Evolutionary conservation across 1,140 invertebrate species (phyloP).

Genomic region (Pomacea maculata): DNA sequence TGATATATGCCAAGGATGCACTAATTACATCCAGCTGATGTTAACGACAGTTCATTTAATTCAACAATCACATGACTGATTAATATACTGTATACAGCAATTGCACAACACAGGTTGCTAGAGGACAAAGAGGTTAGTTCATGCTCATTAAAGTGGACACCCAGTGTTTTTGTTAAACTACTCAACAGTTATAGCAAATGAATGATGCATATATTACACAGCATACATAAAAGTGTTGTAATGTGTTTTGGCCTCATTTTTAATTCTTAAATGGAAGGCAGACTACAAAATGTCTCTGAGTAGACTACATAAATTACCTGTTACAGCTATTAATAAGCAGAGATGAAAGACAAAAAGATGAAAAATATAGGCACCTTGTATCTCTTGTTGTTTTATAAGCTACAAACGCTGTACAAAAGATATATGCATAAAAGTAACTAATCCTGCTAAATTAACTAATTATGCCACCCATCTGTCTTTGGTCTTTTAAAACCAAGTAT

Average conservation of each 20-base stretch:
- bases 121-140: background rate
- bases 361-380: background rate
- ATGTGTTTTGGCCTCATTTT: background rate
- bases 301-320: background rate
- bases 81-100: too few species aligned
- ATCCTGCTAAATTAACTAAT: too few species aligned
- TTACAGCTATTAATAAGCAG: background rate
- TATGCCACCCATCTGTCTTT: background rate
- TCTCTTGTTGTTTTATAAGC: background rate
- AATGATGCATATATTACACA: background rate
- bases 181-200: background rate
- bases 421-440: background rate
- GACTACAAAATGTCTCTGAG: background rate
- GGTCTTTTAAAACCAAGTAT: slow-evolving; percentile 1
- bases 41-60: too few species aligned
- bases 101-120: background rate
- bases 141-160: background rate
- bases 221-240: background rate
- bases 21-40: too few species aligned
- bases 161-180: background rate
- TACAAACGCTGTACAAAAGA: background rate
- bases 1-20: too few species aligned
- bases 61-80: too few species aligned
- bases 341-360: background rate
- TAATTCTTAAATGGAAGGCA: background rate